phyloP scores from a whole-genome alignment of 1,140 invertebrate species.

The Macrosteles quadrilineatus region DNA sequence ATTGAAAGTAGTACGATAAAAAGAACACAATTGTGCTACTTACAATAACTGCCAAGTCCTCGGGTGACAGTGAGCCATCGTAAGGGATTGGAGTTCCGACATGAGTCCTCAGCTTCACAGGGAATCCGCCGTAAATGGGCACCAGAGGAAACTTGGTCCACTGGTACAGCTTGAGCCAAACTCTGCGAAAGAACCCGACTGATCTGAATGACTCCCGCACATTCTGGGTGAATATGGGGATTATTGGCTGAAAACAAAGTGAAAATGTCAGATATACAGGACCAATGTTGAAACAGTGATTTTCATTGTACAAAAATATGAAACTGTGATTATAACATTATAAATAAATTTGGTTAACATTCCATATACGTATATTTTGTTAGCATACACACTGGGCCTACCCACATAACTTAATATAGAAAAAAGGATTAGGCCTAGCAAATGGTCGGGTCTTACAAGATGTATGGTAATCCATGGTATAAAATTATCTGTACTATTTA shows the following conservation, averaged over 20 bases:
- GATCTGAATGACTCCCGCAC: conserved; percentile 92
- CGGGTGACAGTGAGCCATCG: conserved; percentile 68
- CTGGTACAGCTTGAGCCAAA: conserved; percentile 74
- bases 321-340: no score
- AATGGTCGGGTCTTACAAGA: no score
- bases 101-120: conserved; percentile 93
- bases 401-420: no score
- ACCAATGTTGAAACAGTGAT: no score
- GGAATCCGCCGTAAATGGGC: conserved; percentile 97
- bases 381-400: no score
- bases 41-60: conserved; percentile 78
- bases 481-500: no score
- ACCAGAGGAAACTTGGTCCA: conserved; percentile 86
- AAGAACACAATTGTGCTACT: conserved; percentile 28
- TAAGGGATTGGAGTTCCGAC: conserved; percentile 82
- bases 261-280: no score
- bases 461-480: no score
- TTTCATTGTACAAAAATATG: no score
- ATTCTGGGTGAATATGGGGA: conserved; percentile 97
- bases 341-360: no score
- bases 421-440: no score
- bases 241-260: conserved; percentile 79
- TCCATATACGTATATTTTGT: no score
- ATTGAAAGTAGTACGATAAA: conserved; percentile 13
- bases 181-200: conserved; percentile 68